Conservation (phyloP, 2,113 vertebrate genomes). For the Channa maculata region DNA sequence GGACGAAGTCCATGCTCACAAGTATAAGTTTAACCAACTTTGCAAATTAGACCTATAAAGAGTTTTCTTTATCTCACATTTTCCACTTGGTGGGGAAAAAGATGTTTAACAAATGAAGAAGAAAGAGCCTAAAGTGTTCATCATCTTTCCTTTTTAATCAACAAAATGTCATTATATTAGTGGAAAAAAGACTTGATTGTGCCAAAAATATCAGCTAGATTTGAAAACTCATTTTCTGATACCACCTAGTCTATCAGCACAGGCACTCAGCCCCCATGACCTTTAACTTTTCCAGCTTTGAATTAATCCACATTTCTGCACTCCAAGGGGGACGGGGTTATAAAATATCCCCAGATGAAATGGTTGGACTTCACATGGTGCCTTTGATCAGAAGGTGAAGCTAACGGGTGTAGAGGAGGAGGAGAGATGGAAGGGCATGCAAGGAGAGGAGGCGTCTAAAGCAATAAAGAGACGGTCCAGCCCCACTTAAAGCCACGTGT, state of each 20-base stretch:
- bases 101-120: constrained; percentile 2
- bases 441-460: constrained; percentile 51
- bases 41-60: constrained; percentile 69
- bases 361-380: constrained; percentile 63
- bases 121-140: constrained; percentile 21
- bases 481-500: constrained; percentile 11
- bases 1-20: constrained; percentile 63
- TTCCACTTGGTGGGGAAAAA: constrained; percentile 21
- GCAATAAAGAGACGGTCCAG: constrained; percentile 48
- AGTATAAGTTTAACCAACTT: constrained; percentile 71
- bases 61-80: constrained; percentile 61
- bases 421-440: constrained; percentile 34
- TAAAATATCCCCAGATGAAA: constrained; percentile 60
- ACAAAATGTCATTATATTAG: constrained; percentile 15
- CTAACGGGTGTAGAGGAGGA: constrained; percentile 54
- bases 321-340: constrained; percentile 43
- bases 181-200: constrained; percentile 9
- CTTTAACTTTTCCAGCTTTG: constrained; percentile 49
- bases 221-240: constrained; percentile 61
- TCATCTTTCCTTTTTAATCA: constrained; percentile 34
- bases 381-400: constrained; percentile 77
- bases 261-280: constrained; percentile 12
- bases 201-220: constrained; percentile 22
- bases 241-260: constrained; percentile 11
- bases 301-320: constrained; percentile 56